A percentile compares a stretch with the other conserved stretches of the same genome.
Conservation (phyloP, 23 tunicate species). For the Aplidium turbinatum region DNA sequence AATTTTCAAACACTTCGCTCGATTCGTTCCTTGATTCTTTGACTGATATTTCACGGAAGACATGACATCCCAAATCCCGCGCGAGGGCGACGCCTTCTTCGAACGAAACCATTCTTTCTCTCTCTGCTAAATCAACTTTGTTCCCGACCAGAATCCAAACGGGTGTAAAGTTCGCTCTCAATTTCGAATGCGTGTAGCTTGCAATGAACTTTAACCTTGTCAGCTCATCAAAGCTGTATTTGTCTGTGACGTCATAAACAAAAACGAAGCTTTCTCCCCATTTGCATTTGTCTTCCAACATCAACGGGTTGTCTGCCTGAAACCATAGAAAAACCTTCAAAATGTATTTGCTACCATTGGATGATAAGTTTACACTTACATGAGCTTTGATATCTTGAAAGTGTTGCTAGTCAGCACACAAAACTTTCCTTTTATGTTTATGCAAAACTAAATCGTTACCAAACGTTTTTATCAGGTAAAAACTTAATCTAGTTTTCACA, state of each 20-base stretch:
- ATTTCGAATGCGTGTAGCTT: conserved; percentile 63
- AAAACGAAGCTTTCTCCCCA: conserved; percentile 80
- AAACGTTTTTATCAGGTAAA: too few relatives aligned
- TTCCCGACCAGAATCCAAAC: conserved; percentile 72
- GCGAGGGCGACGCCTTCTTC: conserved; percentile 73
- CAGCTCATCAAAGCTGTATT: conserved; percentile 76
- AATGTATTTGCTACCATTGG: too few relatives aligned
- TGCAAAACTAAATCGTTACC: too few relatives aligned
- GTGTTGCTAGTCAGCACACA: too few relatives aligned
- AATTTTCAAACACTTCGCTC: conserved; percentile 52
- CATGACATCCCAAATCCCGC: conserved; percentile 63
- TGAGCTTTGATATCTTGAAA: too few relatives aligned
- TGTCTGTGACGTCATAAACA: conserved; percentile 86
- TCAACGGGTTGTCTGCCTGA: conserved; percentile 60
- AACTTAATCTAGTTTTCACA: too few relatives aligned
- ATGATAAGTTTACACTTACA: too few relatives aligned
- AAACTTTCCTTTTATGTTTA: too few relatives aligned
- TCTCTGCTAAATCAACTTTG: conserved; percentile 65
- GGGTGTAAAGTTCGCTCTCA: conserved; percentile 60
- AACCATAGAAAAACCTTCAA: conserved; percentile 13
- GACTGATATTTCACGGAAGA: conserved; percentile 82
- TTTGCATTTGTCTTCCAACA: conserved; percentile 80
- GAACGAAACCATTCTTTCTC: conserved; percentile 56
- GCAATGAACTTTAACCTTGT: conserved; percentile 72
- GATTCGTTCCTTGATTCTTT: conserved; percentile 64